These are phyloP conservation scores for Acipenser oxyrinchus DNA, from an alignment of 2,797 vertebrate species.

Conservation along the genomic window DNA sequence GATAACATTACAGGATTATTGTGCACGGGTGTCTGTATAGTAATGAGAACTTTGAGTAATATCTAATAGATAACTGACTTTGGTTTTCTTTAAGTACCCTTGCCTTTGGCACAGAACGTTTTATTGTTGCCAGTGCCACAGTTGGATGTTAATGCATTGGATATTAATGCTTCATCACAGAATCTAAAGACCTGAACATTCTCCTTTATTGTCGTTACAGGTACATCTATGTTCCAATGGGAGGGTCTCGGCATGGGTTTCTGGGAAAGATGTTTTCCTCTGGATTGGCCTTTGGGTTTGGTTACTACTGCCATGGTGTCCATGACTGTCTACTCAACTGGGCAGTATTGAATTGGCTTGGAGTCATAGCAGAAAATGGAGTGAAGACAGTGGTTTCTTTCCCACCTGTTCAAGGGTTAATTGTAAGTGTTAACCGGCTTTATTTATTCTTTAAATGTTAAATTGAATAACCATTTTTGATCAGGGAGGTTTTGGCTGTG, in stretches of 20 bases:
- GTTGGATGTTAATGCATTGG: too few relatives aligned
- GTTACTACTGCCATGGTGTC: constrained; percentile 90
- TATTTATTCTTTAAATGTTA: neutral
- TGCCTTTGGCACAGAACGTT: too few relatives aligned
- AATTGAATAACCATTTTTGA: too few relatives aligned
- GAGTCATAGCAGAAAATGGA: constrained; percentile 72
- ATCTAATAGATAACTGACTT: too few relatives aligned
- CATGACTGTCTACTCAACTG: constrained; percentile 85
- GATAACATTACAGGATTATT: too few relatives aligned
- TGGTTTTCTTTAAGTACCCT: too few relatives aligned
- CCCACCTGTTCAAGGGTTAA: constrained; percentile 44
- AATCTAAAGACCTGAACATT: too few relatives aligned
- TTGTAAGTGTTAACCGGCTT: constrained; percentile 60
- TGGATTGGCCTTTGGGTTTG: constrained; percentile 78
- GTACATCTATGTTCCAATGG: constrained; percentile 88
- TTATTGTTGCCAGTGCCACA: too few relatives aligned
- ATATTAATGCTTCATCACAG: too few relatives aligned
- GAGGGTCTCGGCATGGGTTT: constrained; percentile 71
- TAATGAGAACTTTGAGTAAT: too few relatives aligned
- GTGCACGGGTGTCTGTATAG: too few relatives aligned
- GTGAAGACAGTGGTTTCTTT: constrained; percentile 56
- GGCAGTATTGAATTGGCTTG: constrained; percentile 86
- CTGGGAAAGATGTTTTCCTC: constrained; percentile 70
- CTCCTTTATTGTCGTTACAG: constrained; percentile 44
- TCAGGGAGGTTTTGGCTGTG: too few relatives aligned